A percentile compares a stretch with the other conserved stretches of the same genome.
Conservation (phyloP, 1,140 invertebrate genomes). For the Halesus radiatus region DNA sequence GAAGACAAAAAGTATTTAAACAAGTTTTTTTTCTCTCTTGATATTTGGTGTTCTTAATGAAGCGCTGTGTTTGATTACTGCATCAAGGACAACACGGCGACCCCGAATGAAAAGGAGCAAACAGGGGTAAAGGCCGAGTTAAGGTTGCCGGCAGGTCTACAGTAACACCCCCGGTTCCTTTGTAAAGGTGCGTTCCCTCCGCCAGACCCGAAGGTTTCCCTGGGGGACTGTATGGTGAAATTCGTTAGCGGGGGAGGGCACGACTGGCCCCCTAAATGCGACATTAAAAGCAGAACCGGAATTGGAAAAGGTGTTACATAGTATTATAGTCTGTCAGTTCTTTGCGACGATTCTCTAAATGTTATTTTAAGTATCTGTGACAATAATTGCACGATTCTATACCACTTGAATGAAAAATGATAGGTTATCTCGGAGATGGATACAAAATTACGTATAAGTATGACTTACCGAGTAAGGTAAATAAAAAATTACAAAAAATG, state of each 20-base stretch:
- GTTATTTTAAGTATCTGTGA: no score
- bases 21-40: no score
- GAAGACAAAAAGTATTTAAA: no score
- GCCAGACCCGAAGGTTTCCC: neutral
- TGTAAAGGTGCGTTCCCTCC: neutral
- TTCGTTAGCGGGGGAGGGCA: slow-evolving; percentile 16
- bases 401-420: no score
- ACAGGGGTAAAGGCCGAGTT: neutral
- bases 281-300: slow-evolving; percentile 17
- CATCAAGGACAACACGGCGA: neutral
- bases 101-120: slow-evolving; percentile 2
- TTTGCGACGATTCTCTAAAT: no score
- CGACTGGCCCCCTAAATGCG: slow-evolving; percentile 4
- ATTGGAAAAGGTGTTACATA: neutral
- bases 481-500: no score
- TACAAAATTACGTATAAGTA: no score
- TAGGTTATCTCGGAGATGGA: no score
- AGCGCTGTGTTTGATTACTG: neutral
- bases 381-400: no score
- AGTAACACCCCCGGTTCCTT: neutral
- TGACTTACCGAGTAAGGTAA: no score
- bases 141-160: slow-evolving; percentile 2
- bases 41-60: neutral
- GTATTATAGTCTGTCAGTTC: no score
- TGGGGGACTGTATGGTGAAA: neutral